phyloP scores from a whole-genome alignment of 2,113 vertebrate species.

The Notarius lentiginosus region DNA sequence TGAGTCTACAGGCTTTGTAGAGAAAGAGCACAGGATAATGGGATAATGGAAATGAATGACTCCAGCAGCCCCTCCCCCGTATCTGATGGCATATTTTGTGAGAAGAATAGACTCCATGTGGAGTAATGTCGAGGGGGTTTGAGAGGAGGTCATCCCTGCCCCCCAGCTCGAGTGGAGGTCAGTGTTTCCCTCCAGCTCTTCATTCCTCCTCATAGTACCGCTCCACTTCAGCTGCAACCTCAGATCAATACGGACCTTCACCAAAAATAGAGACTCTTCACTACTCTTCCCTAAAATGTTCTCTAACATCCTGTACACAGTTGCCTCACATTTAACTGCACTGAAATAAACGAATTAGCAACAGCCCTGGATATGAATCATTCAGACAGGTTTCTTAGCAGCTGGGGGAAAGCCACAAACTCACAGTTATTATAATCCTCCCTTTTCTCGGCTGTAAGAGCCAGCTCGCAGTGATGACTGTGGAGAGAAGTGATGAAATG shows the following conservation, averaged over 20 bases:
- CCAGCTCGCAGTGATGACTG: background rate
- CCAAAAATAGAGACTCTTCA: constrained; percentile 24
- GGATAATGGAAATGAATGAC: constrained; percentile 52
- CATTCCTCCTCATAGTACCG: constrained; percentile 7
- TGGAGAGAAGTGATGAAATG: constrained; percentile 19
- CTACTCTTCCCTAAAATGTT: background rate
- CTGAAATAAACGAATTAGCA: constrained; percentile 28
- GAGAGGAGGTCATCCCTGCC: constrained; percentile 33
- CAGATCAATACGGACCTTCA: constrained; percentile 10
- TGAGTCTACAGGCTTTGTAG: constrained; percentile 20
- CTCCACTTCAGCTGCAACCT: constrained; percentile 10
- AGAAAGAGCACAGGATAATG: constrained; percentile 39
- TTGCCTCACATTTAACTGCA: constrained; percentile 24
- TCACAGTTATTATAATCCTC: constrained; percentile 31
- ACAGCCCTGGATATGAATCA: constrained; percentile 31
- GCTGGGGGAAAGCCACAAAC: constrained; percentile 6
- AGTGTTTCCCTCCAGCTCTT: constrained; percentile 18
- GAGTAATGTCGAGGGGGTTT: constrained; percentile 31
- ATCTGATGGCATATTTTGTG: constrained; percentile 43
- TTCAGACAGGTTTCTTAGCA: constrained; percentile 33
- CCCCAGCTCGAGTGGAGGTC: constrained; percentile 25
- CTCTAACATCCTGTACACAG: constrained; percentile 12
- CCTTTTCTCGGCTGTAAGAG: background rate
- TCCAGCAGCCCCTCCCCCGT: constrained; percentile 17
- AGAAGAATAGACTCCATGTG: constrained; percentile 46